Percentiles rank a stretch among this genome's conserved stretches.
Conservation (phyloP, 2,797 vertebrate genomes). For the Melanotaenia parkinsoni region DNA sequence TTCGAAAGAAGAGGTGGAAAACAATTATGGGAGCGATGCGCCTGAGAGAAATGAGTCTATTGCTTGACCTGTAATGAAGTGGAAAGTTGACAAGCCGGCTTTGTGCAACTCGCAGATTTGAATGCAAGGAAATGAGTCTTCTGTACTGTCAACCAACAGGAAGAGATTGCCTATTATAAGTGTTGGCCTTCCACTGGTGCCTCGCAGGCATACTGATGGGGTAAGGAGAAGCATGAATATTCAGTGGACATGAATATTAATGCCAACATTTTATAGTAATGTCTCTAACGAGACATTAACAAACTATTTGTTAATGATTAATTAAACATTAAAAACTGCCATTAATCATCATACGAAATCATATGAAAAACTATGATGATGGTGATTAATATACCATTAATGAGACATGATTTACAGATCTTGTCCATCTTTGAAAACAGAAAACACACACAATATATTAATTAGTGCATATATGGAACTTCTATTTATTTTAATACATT, state of each 20-base stretch:
- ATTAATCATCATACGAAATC: slow-evolving; percentile 51
- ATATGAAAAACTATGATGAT: slow-evolving; percentile 29
- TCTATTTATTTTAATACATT: not conserved
- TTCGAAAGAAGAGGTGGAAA: slow-evolving; percentile 83
- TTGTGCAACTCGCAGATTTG: slow-evolving; percentile 83
- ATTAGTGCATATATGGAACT: not conserved
- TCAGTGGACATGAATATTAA: slow-evolving; percentile 79
- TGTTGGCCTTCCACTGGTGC: slow-evolving; percentile 77
- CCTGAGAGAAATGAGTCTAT: slow-evolving; percentile 84
- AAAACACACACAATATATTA: slow-evolving; percentile 8
- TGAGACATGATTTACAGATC: slow-evolving; percentile 29
- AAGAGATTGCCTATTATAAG: slow-evolving; percentile 88
- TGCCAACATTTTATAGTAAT: slow-evolving; percentile 69
- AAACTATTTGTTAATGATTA: slow-evolving; percentile 72
- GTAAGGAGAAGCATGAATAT: slow-evolving; percentile 79
- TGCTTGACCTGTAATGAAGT: slow-evolving; percentile 86
- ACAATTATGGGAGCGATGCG: slow-evolving; percentile 84
- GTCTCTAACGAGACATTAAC: slow-evolving; percentile 62
- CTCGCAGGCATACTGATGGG: slow-evolving; percentile 82
- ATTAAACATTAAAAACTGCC: slow-evolving; percentile 66
- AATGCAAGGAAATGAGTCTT: slow-evolving; percentile 85
- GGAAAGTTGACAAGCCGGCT: slow-evolving; percentile 85
- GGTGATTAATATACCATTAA: slow-evolving; percentile 43
- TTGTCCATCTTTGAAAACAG: slow-evolving; percentile 18
- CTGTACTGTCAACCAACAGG: slow-evolving; percentile 83